Base-by-base conservation (phyloP, 2,888 invertebrate genomes). In the Aromia moschata region DNA sequence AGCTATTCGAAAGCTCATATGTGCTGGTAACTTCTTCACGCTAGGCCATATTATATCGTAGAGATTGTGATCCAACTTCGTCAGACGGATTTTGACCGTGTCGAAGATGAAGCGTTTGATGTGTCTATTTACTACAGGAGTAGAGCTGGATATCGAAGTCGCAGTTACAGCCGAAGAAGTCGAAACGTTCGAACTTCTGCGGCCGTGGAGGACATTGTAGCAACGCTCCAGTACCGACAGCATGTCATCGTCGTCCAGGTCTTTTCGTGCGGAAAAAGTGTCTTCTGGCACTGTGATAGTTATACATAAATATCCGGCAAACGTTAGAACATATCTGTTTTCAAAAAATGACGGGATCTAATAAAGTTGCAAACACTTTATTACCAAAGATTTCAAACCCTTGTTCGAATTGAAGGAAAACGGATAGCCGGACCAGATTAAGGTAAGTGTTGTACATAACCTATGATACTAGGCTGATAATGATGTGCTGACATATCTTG, bases 1-100 rank as follows among this genome's bases (percentile, higher is more conserved):
- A 20, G 86, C 84, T 71, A 83, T 83, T 55, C 79, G 74, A 61
- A 86, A 82, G 61, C 83, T 84, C 70, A 81, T 82, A 64, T 85
- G 87, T 20, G 83, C 80, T 0, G 88, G 88, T 47, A 91, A 83
- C 78, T 91, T 93, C 76, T 92, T 90, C 68, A 94, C 89, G 54
- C 93, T 93, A 10, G 95, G 94, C 89, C 93, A 93, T 74, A 95
- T 91, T 16, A 94, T 87, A 78, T 96, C 94, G 74, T 94, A 91
- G 2, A 96, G 85, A 76, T 91, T 92, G 78, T 94, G 93, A 78
- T 94, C 94, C 69, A 90, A 84, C 79, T 89, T 89, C 17, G 95
- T 95, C 70, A 91, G 84, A 70, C 92, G 86, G 60, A 83, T 79
- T 82, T 92, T 92, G 58, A 94, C 85, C 57, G 82, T 80, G 69